Base-by-base conservation (phyloP, 2,888 invertebrate genomes). In the Eupeodes luniger region DNA sequence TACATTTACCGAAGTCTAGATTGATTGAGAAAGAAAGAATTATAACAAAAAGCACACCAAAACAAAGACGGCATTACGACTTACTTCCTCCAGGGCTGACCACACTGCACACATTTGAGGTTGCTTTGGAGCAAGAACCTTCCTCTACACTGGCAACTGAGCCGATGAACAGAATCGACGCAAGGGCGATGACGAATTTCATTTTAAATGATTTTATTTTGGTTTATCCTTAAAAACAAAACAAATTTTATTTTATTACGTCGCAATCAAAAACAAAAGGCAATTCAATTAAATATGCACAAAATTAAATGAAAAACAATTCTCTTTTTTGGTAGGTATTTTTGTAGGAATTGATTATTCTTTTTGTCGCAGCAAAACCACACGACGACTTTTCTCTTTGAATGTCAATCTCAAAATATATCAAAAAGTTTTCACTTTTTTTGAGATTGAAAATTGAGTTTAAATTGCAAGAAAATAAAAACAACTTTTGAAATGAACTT, bases 151-250 rank as follows among this genome's bases (percentile, higher is more conserved):
- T 72, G 36, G 81, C 81, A 14, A 74, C 70, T 14, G 72, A 4
- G 34, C 81, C 67, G n/a, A 81, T 49, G 44, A 82, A 57, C 2
- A 80, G n/a, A 5, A 81, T 6, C 19, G 81, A 84, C 59, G 72
- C 34, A 64, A 85, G 36, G 6, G 79, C 64, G 36, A 81, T 59
- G 36, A 81, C 64, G 62, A 70, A 27, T 55, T 85, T 88, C 88
- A 88, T 88, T 59, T 81, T 87, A 10, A 27, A 16, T 55, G 11
- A 49, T 59, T 76, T 76, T 59, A 12, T 62, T 69, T 64, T 66
- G 10, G 7, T 47, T 40, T 75, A 84, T 72, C 55, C 83, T 80
- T 70, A 10, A 72, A 80, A 70, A 47, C 6, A 78, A 44, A 78
- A 59, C 7, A 44, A 27, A 47, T 47, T 27, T 40, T 10, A 55